These are phyloP conservation scores for Tupaia tana DNA, from an alignment of 2,113 vertebrate genomes.

Conservation along the genomic window DNA sequence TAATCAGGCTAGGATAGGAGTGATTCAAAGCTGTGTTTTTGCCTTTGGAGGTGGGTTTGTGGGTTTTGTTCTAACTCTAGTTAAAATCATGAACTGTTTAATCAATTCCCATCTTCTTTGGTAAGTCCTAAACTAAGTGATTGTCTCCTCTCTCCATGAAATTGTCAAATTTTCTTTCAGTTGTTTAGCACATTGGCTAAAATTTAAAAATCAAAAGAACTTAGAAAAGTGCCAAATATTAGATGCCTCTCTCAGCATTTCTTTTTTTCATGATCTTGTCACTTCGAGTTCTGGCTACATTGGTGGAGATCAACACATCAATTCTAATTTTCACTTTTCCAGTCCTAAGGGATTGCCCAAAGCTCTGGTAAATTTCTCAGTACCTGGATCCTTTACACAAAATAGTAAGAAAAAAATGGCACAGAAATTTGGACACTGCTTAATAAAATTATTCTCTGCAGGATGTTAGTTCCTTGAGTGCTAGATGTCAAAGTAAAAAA, in stretches of 20 bases:
- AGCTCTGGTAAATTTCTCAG: neutral
- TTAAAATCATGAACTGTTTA: constrained; percentile 33
- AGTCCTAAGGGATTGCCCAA: neutral
- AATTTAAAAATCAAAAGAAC: constrained; percentile 2
- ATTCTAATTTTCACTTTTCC: constrained; percentile 12
- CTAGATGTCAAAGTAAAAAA: neutral
- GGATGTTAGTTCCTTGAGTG: neutral
- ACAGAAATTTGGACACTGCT: neutral
- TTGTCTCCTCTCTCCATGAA: neutral
- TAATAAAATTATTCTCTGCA: neutral
- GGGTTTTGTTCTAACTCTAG: neutral
- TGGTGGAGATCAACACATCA: neutral
- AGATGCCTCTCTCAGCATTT: neutral
- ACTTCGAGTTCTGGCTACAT: neutral
- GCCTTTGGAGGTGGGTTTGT: neutral
- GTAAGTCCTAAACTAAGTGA: neutral
- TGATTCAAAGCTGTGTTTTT: neutral
- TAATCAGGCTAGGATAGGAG: neutral
- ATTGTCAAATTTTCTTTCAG: neutral
- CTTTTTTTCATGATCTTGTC: neutral
- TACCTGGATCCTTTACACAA: neutral
- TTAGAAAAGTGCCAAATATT: neutral
- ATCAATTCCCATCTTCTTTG: neutral
- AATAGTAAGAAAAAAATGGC: neutral
- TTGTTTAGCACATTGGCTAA: constrained; percentile 44